Conservation (phyloP, 2,888 invertebrate species). For the Melinaea marsaeus region DNA sequence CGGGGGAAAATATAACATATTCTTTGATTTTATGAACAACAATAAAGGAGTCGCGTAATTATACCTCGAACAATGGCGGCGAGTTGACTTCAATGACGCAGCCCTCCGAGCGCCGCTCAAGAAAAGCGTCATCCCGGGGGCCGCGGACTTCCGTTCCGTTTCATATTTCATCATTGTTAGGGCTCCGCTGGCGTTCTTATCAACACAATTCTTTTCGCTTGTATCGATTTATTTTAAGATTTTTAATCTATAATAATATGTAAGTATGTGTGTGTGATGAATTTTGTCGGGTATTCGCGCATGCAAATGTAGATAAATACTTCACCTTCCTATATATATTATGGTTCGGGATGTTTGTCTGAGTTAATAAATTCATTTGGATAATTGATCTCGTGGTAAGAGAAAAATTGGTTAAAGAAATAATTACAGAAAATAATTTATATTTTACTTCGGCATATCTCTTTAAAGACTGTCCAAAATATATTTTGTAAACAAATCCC, state of each 20-base stretch:
- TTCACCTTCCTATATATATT: too few relatives aligned
- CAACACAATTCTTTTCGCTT: conserved; percentile 11
- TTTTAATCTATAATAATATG: neutral
- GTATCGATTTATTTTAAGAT: conserved; percentile 16
- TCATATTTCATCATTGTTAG: conserved; percentile 69
- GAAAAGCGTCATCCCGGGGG: conserved; percentile 72
- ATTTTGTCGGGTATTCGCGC: too few relatives aligned
- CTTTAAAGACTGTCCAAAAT: too few relatives aligned
- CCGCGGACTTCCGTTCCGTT: conserved; percentile 73
- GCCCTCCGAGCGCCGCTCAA: conserved; percentile 64
- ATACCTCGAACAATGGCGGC: conserved; percentile 70
- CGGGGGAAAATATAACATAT: conserved; percentile 73
- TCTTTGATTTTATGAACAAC: conserved; percentile 71
- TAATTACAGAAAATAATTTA: too few relatives aligned
- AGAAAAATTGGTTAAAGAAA: too few relatives aligned
- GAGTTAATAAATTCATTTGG: neutral
- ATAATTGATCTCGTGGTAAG: neutral
- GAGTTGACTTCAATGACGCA: conserved; percentile 67
- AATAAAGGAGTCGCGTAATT: conserved; percentile 71
- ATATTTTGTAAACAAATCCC: too few relatives aligned
- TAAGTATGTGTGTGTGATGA: too few relatives aligned
- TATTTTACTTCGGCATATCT: too few relatives aligned
- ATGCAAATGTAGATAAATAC: too few relatives aligned
- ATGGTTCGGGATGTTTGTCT: too few relatives aligned
- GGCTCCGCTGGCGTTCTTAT: conserved; percentile 39